These are phyloP conservation scores for Ganaspis brasiliensis DNA, from an alignment of 2,888 invertebrate genomes.

Conservation along the genomic window DNA sequence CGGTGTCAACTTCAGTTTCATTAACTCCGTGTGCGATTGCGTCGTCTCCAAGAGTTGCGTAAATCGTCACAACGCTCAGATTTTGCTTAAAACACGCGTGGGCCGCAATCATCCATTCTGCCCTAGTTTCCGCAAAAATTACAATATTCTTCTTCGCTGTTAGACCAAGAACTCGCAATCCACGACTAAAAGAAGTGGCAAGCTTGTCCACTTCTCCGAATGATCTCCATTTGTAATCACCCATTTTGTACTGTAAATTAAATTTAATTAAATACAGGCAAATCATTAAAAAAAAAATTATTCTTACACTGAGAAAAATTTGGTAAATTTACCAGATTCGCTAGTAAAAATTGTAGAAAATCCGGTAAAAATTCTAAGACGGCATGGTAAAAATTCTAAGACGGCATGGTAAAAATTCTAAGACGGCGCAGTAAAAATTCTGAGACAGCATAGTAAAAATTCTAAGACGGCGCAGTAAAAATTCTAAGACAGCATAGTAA, in stretches of 20 bases:
- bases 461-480: too few relatives aligned
- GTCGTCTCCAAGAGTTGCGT: slow-evolving; percentile 98
- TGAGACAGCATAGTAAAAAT: too few relatives aligned
- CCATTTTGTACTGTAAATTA: slow-evolving; percentile 90
- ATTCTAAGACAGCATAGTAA: too few relatives aligned
- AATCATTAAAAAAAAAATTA: too few relatives aligned
- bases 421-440: too few relatives aligned
- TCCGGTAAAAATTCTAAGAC: too few relatives aligned
- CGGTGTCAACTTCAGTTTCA: slow-evolving; percentile 96
- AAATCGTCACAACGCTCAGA: slow-evolving; percentile 93
- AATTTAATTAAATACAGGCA: slow-evolving; percentile 3
- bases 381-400: too few relatives aligned
- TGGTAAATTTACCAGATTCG: too few relatives aligned
- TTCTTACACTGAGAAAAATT: too few relatives aligned
- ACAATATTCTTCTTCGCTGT: slow-evolving; percentile 89
- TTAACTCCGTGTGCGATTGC: slow-evolving; percentile 98
- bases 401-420: too few relatives aligned
- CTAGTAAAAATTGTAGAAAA: too few relatives aligned
- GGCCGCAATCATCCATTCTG: slow-evolving; percentile 98
- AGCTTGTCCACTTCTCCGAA: slow-evolving; percentile 90
- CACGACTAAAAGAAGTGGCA: slow-evolving; percentile 90
- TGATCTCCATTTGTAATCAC: slow-evolving; percentile 95
- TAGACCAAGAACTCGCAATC: slow-evolving; percentile 90
- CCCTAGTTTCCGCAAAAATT: slow-evolving; percentile 98
- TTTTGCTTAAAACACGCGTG: slow-evolving; percentile 98